These are phyloP conservation scores for Carcina quercana DNA, from an alignment of 2,888 invertebrate genomes.

Conservation along the genomic window DNA sequence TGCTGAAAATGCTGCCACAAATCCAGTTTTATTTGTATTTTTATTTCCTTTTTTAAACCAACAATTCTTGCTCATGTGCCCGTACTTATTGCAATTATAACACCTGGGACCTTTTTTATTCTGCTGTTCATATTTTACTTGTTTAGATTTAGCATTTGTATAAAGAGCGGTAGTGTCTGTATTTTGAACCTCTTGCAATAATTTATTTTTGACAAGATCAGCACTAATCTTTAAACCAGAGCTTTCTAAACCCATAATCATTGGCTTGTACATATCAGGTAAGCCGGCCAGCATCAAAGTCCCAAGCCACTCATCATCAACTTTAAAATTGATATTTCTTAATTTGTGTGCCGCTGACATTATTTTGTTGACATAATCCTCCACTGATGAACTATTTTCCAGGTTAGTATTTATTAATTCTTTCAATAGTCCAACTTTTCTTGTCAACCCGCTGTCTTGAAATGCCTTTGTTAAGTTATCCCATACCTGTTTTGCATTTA, in stretches of 20 bases:
- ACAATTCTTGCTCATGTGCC: constrained; percentile 12
- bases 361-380: constrained; percentile 13
- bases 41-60: constrained; percentile 4
- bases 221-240: constrained; percentile 12
- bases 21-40: constrained; percentile 2
- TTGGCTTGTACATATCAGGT: constrained; percentile 13
- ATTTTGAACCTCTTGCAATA: constrained; percentile 12
- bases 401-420: constrained; percentile 11
- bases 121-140: neutral
- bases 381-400: constrained; percentile 7
- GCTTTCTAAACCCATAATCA: constrained; percentile 16
- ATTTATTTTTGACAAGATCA: constrained; percentile 13
- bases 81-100: constrained; percentile 10
- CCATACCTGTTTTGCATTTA: constrained; percentile 11
- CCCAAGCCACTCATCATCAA: constrained; percentile 17
- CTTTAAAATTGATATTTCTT: constrained; percentile 13
- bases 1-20: constrained; percentile 3
- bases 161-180: constrained; percentile 11
- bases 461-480: constrained; percentile 11
- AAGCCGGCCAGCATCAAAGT: constrained; percentile 15
- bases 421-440: constrained; percentile 9
- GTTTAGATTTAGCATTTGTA: constrained; percentile 2
- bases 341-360: constrained; percentile 13
- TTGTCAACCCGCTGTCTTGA: constrained; percentile 7
- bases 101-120: constrained; percentile 6